A percentile compares a stretch with the other conserved stretches of the same genome.
phyloP scores from a whole-genome alignment of 2,797 vertebrate genomes.

The Lemur catta region DNA sequence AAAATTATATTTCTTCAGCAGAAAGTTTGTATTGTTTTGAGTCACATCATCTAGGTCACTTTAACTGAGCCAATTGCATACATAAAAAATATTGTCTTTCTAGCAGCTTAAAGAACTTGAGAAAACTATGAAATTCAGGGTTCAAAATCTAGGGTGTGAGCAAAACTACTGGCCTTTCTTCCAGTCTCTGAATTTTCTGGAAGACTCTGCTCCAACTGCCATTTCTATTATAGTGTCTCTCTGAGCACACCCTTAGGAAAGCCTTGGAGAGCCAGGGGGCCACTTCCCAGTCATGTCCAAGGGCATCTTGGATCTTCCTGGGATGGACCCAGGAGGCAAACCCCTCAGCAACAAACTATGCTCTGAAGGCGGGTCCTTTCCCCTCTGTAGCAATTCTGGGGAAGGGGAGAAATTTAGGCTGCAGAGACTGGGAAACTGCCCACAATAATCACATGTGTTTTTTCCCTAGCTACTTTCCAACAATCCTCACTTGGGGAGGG shows the following conservation, averaged over 20 bases:
- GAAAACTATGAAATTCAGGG: slow-evolving; percentile 24
- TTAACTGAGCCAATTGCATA: neutral
- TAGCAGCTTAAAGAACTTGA: neutral
- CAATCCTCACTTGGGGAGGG: neutral
- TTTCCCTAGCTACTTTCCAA: neutral
- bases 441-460: neutral
- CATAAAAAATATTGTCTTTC: slow-evolving; percentile 29
- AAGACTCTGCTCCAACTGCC: neutral
- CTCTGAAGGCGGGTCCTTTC: neutral
- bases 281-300: neutral
- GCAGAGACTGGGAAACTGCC: neutral
- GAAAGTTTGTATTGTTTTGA: slow-evolving; percentile 50
- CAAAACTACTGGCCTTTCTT: neutral
- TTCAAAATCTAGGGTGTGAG: neutral
- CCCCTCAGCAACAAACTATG: neutral
- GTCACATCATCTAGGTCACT: neutral
- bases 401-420: neutral
- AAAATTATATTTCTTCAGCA: neutral
- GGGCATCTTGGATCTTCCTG: neutral
- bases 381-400: neutral
- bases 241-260: neutral
- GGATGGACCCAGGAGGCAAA: neutral
- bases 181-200: neutral
- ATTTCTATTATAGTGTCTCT: neutral
- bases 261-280: neutral